Percentiles rank a stretch among this genome's conserved stretches.
phyloP scores from a whole-genome alignment of 1,140 invertebrate species.

The Camponotus pennsylvanicus region DNA sequence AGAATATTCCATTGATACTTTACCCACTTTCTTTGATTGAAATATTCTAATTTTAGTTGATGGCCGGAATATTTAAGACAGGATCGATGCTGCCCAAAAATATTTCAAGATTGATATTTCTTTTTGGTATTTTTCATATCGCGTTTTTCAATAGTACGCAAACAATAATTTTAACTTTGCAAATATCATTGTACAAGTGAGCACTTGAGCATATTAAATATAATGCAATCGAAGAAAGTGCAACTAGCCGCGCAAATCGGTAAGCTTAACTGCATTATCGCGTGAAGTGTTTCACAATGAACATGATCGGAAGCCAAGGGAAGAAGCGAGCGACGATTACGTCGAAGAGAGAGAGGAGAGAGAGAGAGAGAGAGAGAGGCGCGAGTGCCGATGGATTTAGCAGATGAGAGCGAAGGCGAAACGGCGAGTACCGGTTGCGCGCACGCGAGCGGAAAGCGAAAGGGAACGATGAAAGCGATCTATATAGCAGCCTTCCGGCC shows the following conservation, averaged over 20 bases:
- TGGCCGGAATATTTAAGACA: no score
- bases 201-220: constrained; percentile 4
- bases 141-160: not conserved
- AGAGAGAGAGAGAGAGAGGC: not conserved
- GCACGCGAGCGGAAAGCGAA: constrained; percentile 75
- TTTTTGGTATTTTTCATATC: not conserved
- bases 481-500: constrained; percentile 65
- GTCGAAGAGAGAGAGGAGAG: constrained; percentile 1
- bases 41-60: no score
- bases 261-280: constrained; percentile 50
- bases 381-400: constrained; percentile 40
- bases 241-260: constrained; percentile 26
- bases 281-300: constrained; percentile 36
- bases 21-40: no score
- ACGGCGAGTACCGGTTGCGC: constrained; percentile 29
- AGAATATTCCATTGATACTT: no score
- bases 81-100: no score
- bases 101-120: not conserved
- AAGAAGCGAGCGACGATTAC: constrained; percentile 43
- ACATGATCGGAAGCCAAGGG: constrained; percentile 10
- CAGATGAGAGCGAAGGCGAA: constrained; percentile 35
- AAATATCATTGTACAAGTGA: not conserved
- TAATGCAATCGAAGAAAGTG: constrained; percentile 44
- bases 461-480: constrained; percentile 73
- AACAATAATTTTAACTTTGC: not conserved